These are phyloP conservation scores for zebrafish (Danio rerio) DNA, from an alignment of 2,113 vertebrate species.

Conservation along the genomic window GRCz12tu NC_133185.1:27550501-27551000, in stretches of 20 bases:
- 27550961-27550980: constrained; percentile 29
- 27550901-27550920: constrained; percentile 38
- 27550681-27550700: constrained; percentile 34
- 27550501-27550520: not conserved
- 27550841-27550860: constrained; percentile 38
- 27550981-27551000: not conserved
- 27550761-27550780: not conserved
- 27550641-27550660: constrained; percentile 14
- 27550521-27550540: not conserved
- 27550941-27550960: constrained; percentile 30
- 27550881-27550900: constrained; percentile 17
- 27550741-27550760: constrained; percentile 33
- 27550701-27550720: constrained; percentile 40
- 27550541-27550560: not conserved
- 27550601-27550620: not conserved
- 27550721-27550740: constrained; percentile 33
- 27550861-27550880: constrained; percentile 25
- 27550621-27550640: not conserved
- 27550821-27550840: constrained; percentile 58
- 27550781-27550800: constrained; percentile 27
- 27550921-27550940: constrained; percentile 27
- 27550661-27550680: constrained; percentile 43
- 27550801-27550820: constrained; percentile 52
- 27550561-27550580: not conserved
- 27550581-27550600: constrained; percentile 34